Evolutionary conservation across 2,797 vertebrate genomes (phyloP).

Genomic region (Falco concolor): DNA sequence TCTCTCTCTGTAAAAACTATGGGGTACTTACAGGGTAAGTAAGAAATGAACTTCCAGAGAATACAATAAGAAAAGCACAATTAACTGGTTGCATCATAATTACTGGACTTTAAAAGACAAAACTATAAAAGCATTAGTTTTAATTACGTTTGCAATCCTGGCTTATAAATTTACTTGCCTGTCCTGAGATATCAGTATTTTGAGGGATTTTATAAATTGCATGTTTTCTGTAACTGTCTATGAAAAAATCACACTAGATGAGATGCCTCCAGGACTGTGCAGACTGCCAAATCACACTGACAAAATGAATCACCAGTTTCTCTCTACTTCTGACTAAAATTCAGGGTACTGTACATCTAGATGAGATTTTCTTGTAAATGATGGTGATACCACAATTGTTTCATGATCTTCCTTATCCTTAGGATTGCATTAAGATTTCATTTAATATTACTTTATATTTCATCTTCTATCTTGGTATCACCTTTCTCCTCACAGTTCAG

Average conservation of each 20-base stretch:
- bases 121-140: neutral
- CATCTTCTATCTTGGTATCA: neutral
- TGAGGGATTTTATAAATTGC: neutral
- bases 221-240: neutral
- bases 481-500: neutral
- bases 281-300: neutral
- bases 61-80: neutral
- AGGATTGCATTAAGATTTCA: neutral
- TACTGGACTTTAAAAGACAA: neutral
- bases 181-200: neutral
- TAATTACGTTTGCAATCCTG: neutral
- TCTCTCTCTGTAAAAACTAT: neutral
- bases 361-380: neutral
- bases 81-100: neutral
- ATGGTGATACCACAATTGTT: neutral
- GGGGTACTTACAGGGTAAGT: neutral
- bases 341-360: neutral
- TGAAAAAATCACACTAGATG: neutral
- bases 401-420: neutral
- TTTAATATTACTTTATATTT: neutral
- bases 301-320: slow-evolving; percentile 7
- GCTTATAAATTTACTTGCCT: neutral
- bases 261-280: neutral
- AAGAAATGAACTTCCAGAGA: neutral
- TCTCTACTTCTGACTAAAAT: slow-evolving; percentile 1